phyloP scores from a whole-genome alignment of 2,797 vertebrate species.

The Nannoperca obscura region DNA sequence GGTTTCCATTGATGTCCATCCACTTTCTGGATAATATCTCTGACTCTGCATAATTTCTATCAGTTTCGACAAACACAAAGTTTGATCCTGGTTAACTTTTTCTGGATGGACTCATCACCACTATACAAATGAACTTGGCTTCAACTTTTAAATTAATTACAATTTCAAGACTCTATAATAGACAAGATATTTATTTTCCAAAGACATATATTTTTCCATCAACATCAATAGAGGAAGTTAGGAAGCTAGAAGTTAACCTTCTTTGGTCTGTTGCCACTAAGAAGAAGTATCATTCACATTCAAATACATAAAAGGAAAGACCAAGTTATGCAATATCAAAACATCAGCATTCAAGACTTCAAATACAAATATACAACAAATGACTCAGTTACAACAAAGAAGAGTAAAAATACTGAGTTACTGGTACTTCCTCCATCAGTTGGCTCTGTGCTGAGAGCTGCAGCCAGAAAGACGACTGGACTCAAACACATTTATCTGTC shows the following conservation, averaged over 20 bases:
- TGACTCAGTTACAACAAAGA: background rate
- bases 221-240: background rate
- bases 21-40: background rate
- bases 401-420: background rate
- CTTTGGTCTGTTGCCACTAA: background rate
- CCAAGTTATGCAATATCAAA: background rate
- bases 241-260: background rate
- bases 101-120: background rate
- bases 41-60: no score
- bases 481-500: slow-evolving; percentile 67
- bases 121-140: background rate
- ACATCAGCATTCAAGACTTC: background rate
- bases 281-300: background rate
- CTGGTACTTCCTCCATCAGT: slow-evolving; percentile 3
- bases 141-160: background rate
- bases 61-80: background rate
- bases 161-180: background rate
- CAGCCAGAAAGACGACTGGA: slow-evolving; percentile 53
- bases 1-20: background rate
- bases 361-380: background rate
- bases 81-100: background rate
- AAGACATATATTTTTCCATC: background rate
- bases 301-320: background rate
- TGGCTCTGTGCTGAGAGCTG: slow-evolving; percentile 36
- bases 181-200: background rate